Evolutionary conservation across 2,113 vertebrate genomes (phyloP).

Genomic region (Larimichthys polyactis): DNA sequence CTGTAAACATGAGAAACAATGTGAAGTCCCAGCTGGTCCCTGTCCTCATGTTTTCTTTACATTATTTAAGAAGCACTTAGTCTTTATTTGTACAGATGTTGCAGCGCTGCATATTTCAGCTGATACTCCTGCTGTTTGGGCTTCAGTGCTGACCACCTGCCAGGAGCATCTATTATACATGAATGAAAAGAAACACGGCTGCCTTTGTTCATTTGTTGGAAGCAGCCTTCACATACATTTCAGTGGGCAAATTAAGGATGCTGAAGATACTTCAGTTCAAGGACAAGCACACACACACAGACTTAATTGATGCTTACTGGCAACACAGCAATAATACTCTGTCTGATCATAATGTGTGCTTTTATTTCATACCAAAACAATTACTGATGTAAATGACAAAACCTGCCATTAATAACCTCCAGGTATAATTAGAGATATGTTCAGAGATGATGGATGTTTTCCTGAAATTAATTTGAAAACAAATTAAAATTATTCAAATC

Average conservation of each 20-base stretch:
- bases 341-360: not conserved
- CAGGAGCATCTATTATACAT: constrained; percentile 16
- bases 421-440: not conserved
- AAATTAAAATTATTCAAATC: not conserved
- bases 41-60: not conserved
- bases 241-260: not conserved
- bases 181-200: not conserved
- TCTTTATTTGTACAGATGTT: not conserved
- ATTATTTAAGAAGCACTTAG: not conserved
- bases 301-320: not conserved
- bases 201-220: not conserved
- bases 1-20: no score
- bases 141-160: constrained; percentile 21
- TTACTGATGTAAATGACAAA: not conserved
- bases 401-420: not conserved
- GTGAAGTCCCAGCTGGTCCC: not conserved
- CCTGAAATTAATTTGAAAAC: not conserved
- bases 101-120: constrained; percentile 8
- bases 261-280: not conserved
- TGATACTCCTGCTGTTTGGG: not conserved
- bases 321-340: not conserved
- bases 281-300: not conserved
- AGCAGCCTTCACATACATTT: not conserved
- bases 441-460: not conserved
- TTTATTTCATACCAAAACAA: not conserved